Percentiles rank a stretch among this genome's conserved stretches.
phyloP scores from a whole-genome alignment of 2,797 vertebrate genomes.

The Hapalemur alaotrensis region DNA sequence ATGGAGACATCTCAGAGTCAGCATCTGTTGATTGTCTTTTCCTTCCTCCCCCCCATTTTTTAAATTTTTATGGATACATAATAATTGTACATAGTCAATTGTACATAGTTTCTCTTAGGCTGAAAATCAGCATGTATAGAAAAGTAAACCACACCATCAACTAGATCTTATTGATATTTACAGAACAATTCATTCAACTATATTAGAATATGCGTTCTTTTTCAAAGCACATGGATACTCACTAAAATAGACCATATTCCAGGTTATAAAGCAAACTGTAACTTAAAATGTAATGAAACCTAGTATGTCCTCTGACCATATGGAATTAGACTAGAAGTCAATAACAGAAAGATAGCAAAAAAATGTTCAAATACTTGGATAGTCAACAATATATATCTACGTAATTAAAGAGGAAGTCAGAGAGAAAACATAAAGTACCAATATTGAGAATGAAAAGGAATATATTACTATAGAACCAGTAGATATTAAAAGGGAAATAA shows the following conservation, averaged over 20 bases:
- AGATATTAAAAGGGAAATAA: neutral
- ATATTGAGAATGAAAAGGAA: neutral
- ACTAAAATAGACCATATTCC: neutral
- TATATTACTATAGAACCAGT: neutral
- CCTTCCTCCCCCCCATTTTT: neutral
- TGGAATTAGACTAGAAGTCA: neutral
- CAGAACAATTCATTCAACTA: neutral
- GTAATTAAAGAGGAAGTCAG: neutral
- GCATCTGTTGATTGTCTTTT: neutral
- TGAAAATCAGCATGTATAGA: neutral
- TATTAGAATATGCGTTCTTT: neutral
- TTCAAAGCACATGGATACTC: neutral
- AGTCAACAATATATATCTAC: neutral
- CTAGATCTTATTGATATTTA: neutral
- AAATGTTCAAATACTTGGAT: neutral
- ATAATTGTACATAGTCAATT: neutral
- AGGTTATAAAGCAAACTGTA: neutral
- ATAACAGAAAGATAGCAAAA: neutral
- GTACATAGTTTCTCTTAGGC: neutral
- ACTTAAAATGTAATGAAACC: neutral
- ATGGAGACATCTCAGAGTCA: neutral
- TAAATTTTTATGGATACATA: neutral
- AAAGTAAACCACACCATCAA: neutral
- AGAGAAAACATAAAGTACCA: neutral
- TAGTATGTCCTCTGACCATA: neutral